Base-by-base conservation (phyloP, 92 coral and sea anemone genomes). In the Actinernus sp. region DNA sequence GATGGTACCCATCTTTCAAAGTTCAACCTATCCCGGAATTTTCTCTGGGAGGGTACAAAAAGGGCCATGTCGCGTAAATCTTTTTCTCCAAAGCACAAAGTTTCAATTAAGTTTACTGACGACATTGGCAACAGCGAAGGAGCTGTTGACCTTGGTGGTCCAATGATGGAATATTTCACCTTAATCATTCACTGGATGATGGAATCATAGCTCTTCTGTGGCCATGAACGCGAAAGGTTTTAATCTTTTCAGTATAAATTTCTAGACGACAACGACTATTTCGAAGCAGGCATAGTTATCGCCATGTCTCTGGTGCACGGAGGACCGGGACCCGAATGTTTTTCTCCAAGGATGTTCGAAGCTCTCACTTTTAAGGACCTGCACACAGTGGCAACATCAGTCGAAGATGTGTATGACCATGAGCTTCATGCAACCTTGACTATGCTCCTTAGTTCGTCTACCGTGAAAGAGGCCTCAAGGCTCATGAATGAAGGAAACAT, bases 101-200 rank as follows among this genome's bases (percentile, higher is more conserved):
- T 67, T 22, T 67, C 75, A 50, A 63, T 67, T 9, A 67, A 67
- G 54, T 67, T 67, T 58, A 67, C 61, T 49, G n/a, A n/a, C n/a
- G n/a, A n/a, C n/a, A n/a, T n/a, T n/a, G n/a, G n/a, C n/a, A n/a
- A n/a, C n/a, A n/a, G n/a, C n/a, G n/a, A n/a, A n/a, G n/a, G n/a
- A n/a, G n/a, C n/a, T n/a, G n/a, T n/a, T n/a, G n/a, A n/a, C n/a
- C n/a, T n/a, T n/a, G n/a, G n/a, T n/a, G n/a, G n/a, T n/a, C n/a
- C n/a, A n/a, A n/a, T n/a, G n/a, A n/a, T n/a, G n/a, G n/a, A n/a
- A n/a, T n/a, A n/a, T n/a, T n/a, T n/a, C n/a, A n/a, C n/a, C n/a
- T n/a, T n/a, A n/a, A n/a, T n/a, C n/a, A n/a, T n/a, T n/a, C n/a
- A n/a, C n/a, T n/a, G n/a, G n/a, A n/a, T n/a, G n/a, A n/a, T n/a